phyloP scores from a whole-genome alignment of 64 coral and sea anemone genomes.

The Montipora efflorescens region DNA sequence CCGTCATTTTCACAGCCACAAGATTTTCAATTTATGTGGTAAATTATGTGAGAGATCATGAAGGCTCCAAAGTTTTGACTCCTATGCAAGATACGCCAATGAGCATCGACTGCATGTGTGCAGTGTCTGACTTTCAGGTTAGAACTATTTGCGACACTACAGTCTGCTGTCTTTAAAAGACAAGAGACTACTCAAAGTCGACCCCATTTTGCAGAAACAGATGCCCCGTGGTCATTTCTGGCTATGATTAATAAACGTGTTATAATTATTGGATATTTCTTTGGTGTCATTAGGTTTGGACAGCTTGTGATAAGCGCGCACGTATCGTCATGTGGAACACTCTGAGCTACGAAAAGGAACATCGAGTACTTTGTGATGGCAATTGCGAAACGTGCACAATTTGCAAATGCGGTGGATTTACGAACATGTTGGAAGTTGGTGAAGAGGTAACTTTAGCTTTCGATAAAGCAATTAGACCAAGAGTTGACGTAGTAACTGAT shows the following conservation, averaged over 20 bases:
- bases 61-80: constrained; percentile 15
- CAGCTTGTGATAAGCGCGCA: constrained; percentile 69
- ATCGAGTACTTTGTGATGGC: neutral
- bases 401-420: constrained; percentile 68
- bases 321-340: constrained; percentile 80
- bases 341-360: constrained; percentile 46
- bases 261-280: neutral
- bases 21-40: constrained; percentile 17
- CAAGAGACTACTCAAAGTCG: neutral
- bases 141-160: neutral
- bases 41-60: constrained; percentile 26
- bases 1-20: constrained; percentile 21
- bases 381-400: neutral
- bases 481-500: neutral
- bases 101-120: constrained; percentile 66
- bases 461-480: neutral
- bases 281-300: constrained; percentile 68
- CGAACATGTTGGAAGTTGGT: constrained; percentile 61
- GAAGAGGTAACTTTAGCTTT: constrained; percentile 21
- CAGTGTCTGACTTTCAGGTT: neutral
- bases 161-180: too few species aligned
- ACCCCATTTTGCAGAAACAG: neutral
- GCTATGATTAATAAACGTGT: neutral
- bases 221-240: neutral
- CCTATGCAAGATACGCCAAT: neutral